A percentile compares a stretch with the other conserved stretches of the same genome.
These are phyloP conservation scores for Leptoteleia sp. DNA, from an alignment of 1,140 invertebrate species.

Conservation along the genomic window DNA sequence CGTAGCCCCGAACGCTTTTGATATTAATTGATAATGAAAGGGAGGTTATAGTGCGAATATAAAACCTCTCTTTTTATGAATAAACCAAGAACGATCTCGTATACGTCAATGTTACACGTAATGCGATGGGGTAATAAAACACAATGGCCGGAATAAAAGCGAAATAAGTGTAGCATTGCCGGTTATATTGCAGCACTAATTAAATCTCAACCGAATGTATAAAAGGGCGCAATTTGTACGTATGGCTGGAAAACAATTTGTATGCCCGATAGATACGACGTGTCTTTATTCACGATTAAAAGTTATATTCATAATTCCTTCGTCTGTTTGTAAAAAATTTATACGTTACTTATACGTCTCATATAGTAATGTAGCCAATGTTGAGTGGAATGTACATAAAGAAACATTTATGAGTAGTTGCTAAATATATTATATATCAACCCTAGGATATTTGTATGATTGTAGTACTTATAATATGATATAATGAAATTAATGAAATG, in stretches of 20 bases:
- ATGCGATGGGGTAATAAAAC: slow-evolving; percentile 35
- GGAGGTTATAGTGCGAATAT: slow-evolving; percentile 21
- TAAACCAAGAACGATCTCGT: slow-evolving; percentile 24
- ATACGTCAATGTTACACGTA: slow-evolving; percentile 38
- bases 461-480: no score
- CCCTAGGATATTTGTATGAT: no score
- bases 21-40: slow-evolving; percentile 59
- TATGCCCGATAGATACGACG: slow-evolving; percentile 20
- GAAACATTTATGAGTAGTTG: no score
- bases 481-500: no score
- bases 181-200: slow-evolving; percentile 24
- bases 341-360: no score
- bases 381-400: no score
- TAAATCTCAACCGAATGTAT: slow-evolving; percentile 20
- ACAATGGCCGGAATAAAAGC: slow-evolving; percentile 30
- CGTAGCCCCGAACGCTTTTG: slow-evolving; percentile 13
- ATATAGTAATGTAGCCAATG: no score
- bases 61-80: slow-evolving; percentile 42
- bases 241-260: slow-evolving; percentile 33
- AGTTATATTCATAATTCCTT: neutral
- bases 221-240: slow-evolving; percentile 1
- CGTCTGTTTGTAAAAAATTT: no score
- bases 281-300: no score
- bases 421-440: no score
- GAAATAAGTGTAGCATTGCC: slow-evolving; percentile 19